These are phyloP conservation scores for Drosophila engyochracea DNA, from an alignment of 2,888 invertebrate genomes.

Conservation along the genomic window DNA sequence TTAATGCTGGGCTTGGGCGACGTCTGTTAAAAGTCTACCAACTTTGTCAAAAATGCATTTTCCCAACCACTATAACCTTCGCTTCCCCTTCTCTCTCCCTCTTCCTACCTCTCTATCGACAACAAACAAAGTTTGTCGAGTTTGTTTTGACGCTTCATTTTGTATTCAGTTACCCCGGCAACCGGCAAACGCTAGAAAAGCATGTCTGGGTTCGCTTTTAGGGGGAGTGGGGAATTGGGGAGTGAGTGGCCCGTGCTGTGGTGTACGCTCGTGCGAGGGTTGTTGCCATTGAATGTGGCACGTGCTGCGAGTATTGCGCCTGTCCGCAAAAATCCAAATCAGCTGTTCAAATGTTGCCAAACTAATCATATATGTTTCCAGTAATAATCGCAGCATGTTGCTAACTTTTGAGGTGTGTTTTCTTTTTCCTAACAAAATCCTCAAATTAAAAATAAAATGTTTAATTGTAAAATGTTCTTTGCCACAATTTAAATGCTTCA, in stretches of 20 bases:
- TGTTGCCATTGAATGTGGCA: conserved; percentile 53
- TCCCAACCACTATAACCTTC: conserved; percentile 31
- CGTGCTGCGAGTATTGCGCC: conserved; percentile 66
- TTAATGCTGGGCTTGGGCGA: conserved; percentile 15
- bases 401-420: neutral
- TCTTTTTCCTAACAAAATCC: neutral
- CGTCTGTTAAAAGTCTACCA: conserved; percentile 32
- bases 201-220: conserved; percentile 57
- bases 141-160: conserved; percentile 75
- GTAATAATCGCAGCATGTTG: conserved; percentile 18
- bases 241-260: conserved; percentile 6
- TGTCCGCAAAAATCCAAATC: conserved; percentile 50
- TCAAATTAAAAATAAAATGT: neutral
- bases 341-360: conserved; percentile 56
- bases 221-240: neutral
- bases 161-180: conserved; percentile 62
- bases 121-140: conserved; percentile 54
- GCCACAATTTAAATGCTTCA: conserved; percentile 3
- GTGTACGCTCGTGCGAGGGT: conserved; percentile 41
- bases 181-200: conserved; percentile 66
- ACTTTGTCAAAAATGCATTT: conserved; percentile 66
- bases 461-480: neutral
- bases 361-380: conserved; percentile 11
- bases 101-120: conserved; percentile 19
- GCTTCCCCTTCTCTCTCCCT: neutral